Base-by-base conservation (phyloP, 2,888 invertebrate species). In the Argyresthia albistria region DNA sequence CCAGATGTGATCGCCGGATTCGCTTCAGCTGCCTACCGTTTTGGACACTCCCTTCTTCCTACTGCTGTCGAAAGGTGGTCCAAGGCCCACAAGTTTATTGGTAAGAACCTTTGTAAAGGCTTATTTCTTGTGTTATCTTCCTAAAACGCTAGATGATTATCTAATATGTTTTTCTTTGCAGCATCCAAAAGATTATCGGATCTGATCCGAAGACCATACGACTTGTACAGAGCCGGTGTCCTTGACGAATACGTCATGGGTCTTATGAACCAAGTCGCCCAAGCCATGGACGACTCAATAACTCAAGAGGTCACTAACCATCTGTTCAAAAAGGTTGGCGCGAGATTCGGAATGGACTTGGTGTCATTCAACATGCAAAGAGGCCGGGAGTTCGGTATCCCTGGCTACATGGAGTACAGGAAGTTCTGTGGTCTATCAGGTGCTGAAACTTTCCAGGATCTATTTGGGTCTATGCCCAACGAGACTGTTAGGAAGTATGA, bases 221-320 rank as follows among this genome's bases (percentile, higher is more conserved):
- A 97, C 76, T 84, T 97, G 59, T 97, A 97, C 80, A 90, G 96
- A 67, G 95, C 97, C 14, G 96, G 97, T 53, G 94, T 96, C 4
- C 82, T 97, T 36, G 97, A 97, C 70, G 96, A 97, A 79, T 97
- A 97, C 71, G 91, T 97, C 39, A 95, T 96, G 94, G 97, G 97
- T 42, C 82, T 97, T 58, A 94, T 96, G 93, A 97, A 97, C 76
- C 97, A 97, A 88, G 96, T 96, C 16, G 96, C 97, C 1, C 96
- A 97, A 77, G 96, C 96, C 68, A 96, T 97, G 95, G 97, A 97
- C 73, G 96, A 97, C 73, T 96, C 96, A 0, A 95, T 97, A 59
- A 97, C 97, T 0, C 92, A 92, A 65, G 91, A 96, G 90, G 96
- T 97, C 1, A 97, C 97, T 42, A 97, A 97, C 80, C 96, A 96